A percentile compares a stretch with the other conserved stretches of the same genome.
phyloP scores from a whole-genome alignment of 2,888 invertebrate species.

The Drosophila kanekoi region DNA sequence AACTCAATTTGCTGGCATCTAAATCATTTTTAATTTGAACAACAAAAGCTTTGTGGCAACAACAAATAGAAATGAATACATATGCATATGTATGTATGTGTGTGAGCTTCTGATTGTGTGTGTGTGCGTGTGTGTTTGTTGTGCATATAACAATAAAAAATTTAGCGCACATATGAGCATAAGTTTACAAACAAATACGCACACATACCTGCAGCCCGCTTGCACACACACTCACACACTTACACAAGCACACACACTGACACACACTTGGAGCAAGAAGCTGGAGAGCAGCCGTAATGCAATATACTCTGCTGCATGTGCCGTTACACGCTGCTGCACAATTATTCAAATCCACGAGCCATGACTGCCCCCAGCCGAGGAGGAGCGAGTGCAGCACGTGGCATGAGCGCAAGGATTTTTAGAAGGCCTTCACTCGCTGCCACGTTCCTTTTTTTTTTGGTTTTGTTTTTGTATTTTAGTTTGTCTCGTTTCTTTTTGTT shows the following conservation, averaged over 20 bases:
- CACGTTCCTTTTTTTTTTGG: constrained; percentile 26
- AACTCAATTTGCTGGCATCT: constrained; percentile 78
- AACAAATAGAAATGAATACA: not conserved
- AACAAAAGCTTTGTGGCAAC: constrained; percentile 45
- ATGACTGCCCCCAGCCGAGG: constrained; percentile 57
- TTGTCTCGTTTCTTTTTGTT: constrained; percentile 21
- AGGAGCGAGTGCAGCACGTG: too few species aligned
- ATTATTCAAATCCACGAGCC: constrained; percentile 78
- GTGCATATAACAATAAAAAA: constrained; percentile 47
- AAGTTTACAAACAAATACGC: constrained; percentile 50
- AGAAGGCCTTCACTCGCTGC: constrained; percentile 29
- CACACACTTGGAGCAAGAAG: constrained; percentile 7
- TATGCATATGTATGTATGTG: not conserved
- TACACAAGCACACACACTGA: not conserved
- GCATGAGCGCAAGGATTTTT: constrained; percentile 19
- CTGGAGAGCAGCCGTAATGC: constrained; percentile 44
- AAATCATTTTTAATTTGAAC: constrained; percentile 81
- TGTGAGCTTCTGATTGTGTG: not conserved
- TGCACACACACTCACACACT: not conserved
- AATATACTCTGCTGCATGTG: constrained; percentile 58
- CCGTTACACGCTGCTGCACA: constrained; percentile 76
- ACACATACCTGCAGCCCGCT: not conserved
- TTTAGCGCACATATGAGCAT: constrained; percentile 56
- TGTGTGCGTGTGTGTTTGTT: constrained; percentile 12
- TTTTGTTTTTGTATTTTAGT: constrained; percentile 8